These are phyloP conservation scores for Drosophila sturtevanti DNA, from an alignment of 1,140 invertebrate species.

Conservation along the genomic window DNA sequence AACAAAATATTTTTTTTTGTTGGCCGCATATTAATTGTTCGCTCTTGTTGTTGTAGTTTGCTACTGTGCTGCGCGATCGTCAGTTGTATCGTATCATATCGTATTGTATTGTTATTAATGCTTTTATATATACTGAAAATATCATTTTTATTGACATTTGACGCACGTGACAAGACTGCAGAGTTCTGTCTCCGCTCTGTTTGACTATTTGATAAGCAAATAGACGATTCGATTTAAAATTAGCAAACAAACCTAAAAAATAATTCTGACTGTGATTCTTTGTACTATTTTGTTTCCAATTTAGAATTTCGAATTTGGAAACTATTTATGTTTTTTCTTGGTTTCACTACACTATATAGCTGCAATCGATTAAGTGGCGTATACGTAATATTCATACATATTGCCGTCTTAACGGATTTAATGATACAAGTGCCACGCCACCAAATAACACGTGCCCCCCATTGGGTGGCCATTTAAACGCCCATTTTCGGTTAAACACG, in stretches of 20 bases:
- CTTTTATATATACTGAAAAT: constrained; percentile 29
- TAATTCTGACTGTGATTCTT: not conserved
- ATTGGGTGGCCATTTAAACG: constrained; percentile 34
- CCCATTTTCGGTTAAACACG: constrained; percentile 24
- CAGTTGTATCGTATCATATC: constrained; percentile 32
- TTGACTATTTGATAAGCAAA: constrained; percentile 38
- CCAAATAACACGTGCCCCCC: constrained; percentile 13
- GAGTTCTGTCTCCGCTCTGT: constrained; percentile 25
- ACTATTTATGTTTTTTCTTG: constrained; percentile 11
- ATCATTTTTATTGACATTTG: constrained; percentile 72
- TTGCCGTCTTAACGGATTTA: constrained; percentile 18
- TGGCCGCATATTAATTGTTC: constrained; percentile 72
- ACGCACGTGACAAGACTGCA: constrained; percentile 66
- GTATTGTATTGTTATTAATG: constrained; percentile 60
- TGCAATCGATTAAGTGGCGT: constrained; percentile 29
- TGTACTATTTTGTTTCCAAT: not conserved
- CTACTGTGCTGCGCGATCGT: constrained; percentile 51
- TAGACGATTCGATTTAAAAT: constrained; percentile 37
- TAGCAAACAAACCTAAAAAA: constrained; percentile 37
- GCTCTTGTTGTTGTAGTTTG: constrained; percentile 31
- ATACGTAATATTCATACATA: constrained; percentile 33
- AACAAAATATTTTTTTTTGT: constrained; percentile 54
- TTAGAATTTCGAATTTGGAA: not conserved
- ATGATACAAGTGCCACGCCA: not conserved
- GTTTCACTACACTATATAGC: not conserved